Evolutionary conservation across 2,113 vertebrate species (phyloP), one percentile per base, ranked within the genome.

Genomic region (Corythornis madagascariensis): DNA sequence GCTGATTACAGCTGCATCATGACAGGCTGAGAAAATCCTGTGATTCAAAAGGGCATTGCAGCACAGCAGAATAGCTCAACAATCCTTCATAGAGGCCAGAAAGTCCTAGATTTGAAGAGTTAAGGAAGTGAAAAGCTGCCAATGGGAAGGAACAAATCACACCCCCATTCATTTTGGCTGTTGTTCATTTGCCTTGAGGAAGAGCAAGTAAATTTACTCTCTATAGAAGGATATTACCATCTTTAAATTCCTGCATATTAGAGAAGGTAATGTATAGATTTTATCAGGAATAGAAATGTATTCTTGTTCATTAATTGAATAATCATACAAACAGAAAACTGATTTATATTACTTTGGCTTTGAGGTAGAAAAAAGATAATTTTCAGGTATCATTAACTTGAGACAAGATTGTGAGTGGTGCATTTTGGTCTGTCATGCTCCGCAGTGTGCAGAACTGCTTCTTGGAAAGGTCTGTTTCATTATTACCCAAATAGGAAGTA

Each of bases 181-280:
- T 85, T 63, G 66, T 55, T 92, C 82, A 91, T 89, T 92, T 93
- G 93, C 91, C 89, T 91, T 42, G 45, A 91, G 91, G 87, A 93
- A 64, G 19, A 91, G 11, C 55, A 80, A 76, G 42, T 76, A 80
- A 87, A 80, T 85, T 72, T 92, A 52, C 31, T 77, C 16, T 91
- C 60, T 40, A 40, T 26, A 56, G 60, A 43, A 90, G 31, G 33
- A 21, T 66, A 83, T 60, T 64, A 13, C 38, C 38, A 47, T 74
- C 67, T 86, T 92, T 66, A 71, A 75, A 53, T 92, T 89, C 90
- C 75, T 83, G 64, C 91, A 63, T 85, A 53, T 89, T 91, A 66
- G 55, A 87, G 67, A 63, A 76, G 76, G 28, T 45, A 61, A 87
- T 48, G 48, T 55, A 52, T 11, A 71, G 79, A 86, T 94, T 88